Percentiles rank a stretch among this genome's conserved stretches.
Evolutionary conservation across 2,113 vertebrate genomes (phyloP).

Genomic region (Falcunculus frontatus): DNA sequence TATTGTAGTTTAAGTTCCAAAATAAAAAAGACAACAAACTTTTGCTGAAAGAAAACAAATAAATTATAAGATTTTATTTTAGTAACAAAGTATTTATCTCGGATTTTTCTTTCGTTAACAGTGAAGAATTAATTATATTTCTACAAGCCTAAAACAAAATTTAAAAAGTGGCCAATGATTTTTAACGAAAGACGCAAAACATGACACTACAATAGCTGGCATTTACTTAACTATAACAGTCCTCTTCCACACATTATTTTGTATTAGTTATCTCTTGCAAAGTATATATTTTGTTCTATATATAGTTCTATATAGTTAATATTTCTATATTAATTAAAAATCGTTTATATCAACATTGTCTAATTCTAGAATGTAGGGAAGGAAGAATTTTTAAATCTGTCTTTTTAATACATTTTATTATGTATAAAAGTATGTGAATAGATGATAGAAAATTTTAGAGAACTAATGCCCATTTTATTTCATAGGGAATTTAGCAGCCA

Average conservation of each 20-base stretch:
- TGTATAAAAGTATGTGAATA: background rate
- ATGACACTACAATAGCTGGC: background rate
- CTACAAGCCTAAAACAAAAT: background rate
- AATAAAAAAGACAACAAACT: background rate
- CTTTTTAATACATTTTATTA: background rate
- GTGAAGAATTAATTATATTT: background rate
- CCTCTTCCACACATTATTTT: background rate
- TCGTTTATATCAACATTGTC: background rate
- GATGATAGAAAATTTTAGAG: background rate
- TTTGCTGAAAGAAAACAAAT: background rate
- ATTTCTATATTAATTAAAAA: background rate
- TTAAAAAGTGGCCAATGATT: background rate
- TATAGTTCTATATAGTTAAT: background rate
- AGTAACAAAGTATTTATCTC: background rate
- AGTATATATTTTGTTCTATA: background rate
- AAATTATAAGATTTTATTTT: background rate
- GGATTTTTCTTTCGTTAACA: background rate
- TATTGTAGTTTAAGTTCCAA: background rate
- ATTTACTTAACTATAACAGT: background rate
- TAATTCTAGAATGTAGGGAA: background rate
- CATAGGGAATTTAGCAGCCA: background rate
- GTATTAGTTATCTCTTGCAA: background rate
- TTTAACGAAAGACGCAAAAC: background rate
- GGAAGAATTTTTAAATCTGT: background rate
- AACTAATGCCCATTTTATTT: background rate